Base-by-base conservation (phyloP, 2,888 invertebrate genomes). In the Stenolophus ochropezus region DNA sequence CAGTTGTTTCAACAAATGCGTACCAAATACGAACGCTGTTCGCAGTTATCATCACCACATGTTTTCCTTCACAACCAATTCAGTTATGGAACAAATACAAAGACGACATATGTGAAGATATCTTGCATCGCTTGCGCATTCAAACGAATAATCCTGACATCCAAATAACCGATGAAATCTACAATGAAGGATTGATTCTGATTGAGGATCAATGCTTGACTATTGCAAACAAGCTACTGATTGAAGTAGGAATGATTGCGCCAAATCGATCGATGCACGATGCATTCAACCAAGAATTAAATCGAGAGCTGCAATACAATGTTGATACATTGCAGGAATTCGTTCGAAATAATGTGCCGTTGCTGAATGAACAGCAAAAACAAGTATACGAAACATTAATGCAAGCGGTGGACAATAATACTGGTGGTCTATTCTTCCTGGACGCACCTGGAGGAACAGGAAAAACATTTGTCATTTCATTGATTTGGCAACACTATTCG, bases 401-500 rank as follows among this genome's bases (percentile, higher is more conserved):
- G 83, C 11, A 85, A 83, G 83, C 78, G 65, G 83, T 84, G n/a
- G 76, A 82, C 42, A 82, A 85, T 82, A 77, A 82, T 83, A 82
- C 78, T 80, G 83, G 84, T 53, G 83, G 80, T 14, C 27, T 83
- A n/a, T 82, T 61, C 14, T 85, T 85, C 79, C 58, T 85, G 21
- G 85, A 86, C 83, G 85, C 85, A 23, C 84, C 85, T n/a, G 86
- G 85, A 25, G 85, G 88, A 25, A 88, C 87, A 79, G 89, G 88
- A 4, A 89, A 89, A 86, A 89, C 87, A 25, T 89, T 88, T 83
- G 78, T 90, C 1, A 87, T 89, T 53, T 86, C 85, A 49, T 82
- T 88, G 47, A 81, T 90, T 42, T 83, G 89, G 11, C n/a, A 87
- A 87, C 16, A 82, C 84, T 74, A 85, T 89, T 81, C 85, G 88